Evolutionary conservation across 2,797 vertebrate genomes (phyloP).

Genomic region (Vireo griseus): DNA sequence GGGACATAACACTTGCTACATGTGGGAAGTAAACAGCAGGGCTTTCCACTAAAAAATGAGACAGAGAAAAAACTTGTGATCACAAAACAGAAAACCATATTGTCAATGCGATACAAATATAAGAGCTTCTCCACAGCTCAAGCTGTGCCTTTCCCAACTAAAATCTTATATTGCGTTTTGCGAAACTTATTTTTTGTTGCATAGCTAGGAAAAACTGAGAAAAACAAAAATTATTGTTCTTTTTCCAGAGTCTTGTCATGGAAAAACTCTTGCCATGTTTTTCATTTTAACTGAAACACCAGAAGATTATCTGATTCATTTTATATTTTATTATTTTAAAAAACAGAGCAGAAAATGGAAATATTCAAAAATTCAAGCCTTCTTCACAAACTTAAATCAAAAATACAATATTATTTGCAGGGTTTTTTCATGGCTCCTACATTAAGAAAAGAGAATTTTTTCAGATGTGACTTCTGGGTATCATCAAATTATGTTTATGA

Average conservation of each 20-base stretch:
- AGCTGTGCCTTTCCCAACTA: slow-evolving; percentile 49
- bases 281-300: background rate
- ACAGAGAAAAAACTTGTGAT: slow-evolving; percentile 52
- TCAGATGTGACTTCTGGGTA: background rate
- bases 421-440: background rate
- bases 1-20: slow-evolving; percentile 54
- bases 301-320: background rate
- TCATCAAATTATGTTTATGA: background rate
- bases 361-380: background rate
- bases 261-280: slow-evolving; percentile 18
- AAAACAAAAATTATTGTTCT: slow-evolving; percentile 42
- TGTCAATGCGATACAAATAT: slow-evolving; percentile 47
- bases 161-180: slow-evolving; percentile 61
- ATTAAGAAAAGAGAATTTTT: background rate
- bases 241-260: background rate
- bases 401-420: background rate
- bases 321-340: background rate
- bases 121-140: slow-evolving; percentile 51
- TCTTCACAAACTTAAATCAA: background rate
- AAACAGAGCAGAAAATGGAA: background rate
- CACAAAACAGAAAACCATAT: slow-evolving; percentile 63
- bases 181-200: slow-evolving; percentile 32
- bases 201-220: slow-evolving; percentile 29
- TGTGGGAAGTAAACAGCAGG: slow-evolving; percentile 57
- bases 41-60: slow-evolving; percentile 58